Evolutionary conservation across 2,888 invertebrate species (phyloP).

Genomic region (Cryptops parisi): DNA sequence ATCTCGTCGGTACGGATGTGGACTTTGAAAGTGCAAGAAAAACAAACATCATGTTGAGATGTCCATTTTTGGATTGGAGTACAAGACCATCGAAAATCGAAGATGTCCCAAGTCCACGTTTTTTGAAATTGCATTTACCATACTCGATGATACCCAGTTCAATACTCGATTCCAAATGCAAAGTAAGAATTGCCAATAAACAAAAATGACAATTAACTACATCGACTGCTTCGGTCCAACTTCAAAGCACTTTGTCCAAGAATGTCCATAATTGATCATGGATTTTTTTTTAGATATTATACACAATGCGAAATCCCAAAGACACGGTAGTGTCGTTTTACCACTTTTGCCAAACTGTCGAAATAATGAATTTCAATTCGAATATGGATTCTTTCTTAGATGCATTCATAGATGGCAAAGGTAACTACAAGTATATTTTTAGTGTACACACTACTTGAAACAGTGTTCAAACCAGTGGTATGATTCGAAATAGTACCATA

Average conservation of each 20-base stretch:
- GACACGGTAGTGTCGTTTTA: constrained; percentile 32
- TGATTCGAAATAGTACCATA: too few relatives aligned
- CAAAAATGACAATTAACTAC: too few relatives aligned
- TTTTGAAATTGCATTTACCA: constrained; percentile 10
- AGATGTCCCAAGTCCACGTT: constrained; percentile 4
- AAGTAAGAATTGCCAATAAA: constrained; percentile 33
- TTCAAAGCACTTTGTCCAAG: too few relatives aligned
- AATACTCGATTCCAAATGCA: constrained; percentile 9
- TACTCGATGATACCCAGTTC: constrained; percentile 7
- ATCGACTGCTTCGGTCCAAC: too few relatives aligned
- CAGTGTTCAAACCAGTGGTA: too few relatives aligned
- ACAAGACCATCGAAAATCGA: background rate
- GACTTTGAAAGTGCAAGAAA: constrained; percentile 59
- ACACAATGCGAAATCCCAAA: constrained; percentile 32
- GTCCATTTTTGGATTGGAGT: constrained; percentile 51
- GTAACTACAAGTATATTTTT: too few relatives aligned
- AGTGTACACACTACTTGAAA: too few relatives aligned
- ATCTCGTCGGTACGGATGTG: constrained; percentile 54
- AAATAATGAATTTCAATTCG: constrained; percentile 22
- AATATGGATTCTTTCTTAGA: background rate
- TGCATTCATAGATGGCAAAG: background rate
- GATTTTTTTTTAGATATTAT: constrained; percentile 28
- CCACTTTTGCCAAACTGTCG: constrained; percentile 26
- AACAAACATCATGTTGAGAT: constrained; percentile 45
- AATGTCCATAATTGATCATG: too few relatives aligned